phyloP scores from a whole-genome alignment of 2,888 invertebrate genomes.

The Chloromyia formosa region DNA sequence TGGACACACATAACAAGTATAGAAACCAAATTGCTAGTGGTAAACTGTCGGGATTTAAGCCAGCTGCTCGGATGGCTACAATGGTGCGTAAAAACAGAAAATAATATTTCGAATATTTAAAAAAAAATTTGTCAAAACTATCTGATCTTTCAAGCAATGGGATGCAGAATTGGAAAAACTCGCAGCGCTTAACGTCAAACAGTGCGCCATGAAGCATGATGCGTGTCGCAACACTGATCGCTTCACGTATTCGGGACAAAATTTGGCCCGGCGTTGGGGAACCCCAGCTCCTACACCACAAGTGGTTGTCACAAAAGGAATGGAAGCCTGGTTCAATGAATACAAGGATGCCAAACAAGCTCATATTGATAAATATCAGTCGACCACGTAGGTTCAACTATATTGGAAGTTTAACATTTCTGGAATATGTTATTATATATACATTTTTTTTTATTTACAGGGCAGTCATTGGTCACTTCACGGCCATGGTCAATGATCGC shows the following conservation, averaged over 20 bases:
- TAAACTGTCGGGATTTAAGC: background rate
- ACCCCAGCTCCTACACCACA: background rate
- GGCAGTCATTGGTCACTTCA: conserved; percentile 29
- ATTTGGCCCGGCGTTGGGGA: conserved; percentile 33
- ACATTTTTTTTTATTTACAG: conserved; percentile 2
- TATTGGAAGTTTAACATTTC: no score
- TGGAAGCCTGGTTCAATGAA: conserved; percentile 39
- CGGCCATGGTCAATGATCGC: conserved; percentile 25
- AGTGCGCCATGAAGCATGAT: conserved; percentile 41
- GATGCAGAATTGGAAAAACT: conserved; percentile 31
- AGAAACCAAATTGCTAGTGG: conserved; percentile 19
- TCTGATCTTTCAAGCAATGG: conserved; percentile 31
- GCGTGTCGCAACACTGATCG: conserved; percentile 37
- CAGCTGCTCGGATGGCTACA: conserved; percentile 33
- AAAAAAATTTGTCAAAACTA: no score
- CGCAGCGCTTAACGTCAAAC: conserved; percentile 31
- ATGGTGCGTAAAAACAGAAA: conserved; percentile 1
- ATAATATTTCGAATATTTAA: background rate
- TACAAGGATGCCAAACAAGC: conserved; percentile 17
- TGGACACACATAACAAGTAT: conserved; percentile 9
- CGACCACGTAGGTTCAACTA: background rate
- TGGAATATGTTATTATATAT: no score
- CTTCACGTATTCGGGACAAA: conserved; percentile 41
- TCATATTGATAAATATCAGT: conserved; percentile 11
- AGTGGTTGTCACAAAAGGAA: conserved; percentile 3